Base-by-base conservation (phyloP, 2,797 vertebrate genomes). In the Crenichthys baileyi region DNA sequence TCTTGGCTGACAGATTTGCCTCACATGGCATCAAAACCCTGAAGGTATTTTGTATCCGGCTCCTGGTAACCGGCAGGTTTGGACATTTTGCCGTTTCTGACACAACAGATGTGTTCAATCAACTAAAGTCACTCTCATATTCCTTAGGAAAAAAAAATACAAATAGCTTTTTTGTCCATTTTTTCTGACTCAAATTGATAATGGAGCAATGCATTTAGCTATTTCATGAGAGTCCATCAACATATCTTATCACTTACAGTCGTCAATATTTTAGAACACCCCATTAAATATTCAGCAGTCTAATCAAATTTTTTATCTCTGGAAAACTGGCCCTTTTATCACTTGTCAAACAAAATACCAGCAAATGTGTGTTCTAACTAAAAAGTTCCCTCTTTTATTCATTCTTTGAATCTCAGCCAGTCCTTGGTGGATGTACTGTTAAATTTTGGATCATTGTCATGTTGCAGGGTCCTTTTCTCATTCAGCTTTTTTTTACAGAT, bases 1-100 rank as follows among this genome's bases (percentile, higher is more conserved):
- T 76, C 80, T 87, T 88, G 77, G 74, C 67, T 85, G 86, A 90
- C 81, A 81, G 83, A 82, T 87, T 70, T 81, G 84, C 73, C 77
- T 87, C 78, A 83, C 26, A 79, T 60, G 83, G 63, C 78, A 72
- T 61, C 74, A 73, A 79, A 88, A 75, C 70, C 85, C 84, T 73
- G n/a, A 65, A 75, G 87, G 85, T 72, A 73, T 39, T 73, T 68
- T 85, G 80, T 77, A 3, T 71, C 71, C 53, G 73, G 39, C 36
- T 8, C 81, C 82, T 6, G 63, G 46, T 78, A 75, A 85, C 79
- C 86, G 82, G 77, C 31, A 81, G 76, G 77, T 56, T 78, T 77
- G 61, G 73, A 48, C 78, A 83, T 82, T 75, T 56, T 44, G 20
- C 79, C 1, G n/a, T 51, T 86, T 89, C 76, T 68, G 29, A 56